Base-by-base conservation (phyloP, 2,113 vertebrate species). In the Myrmecobius fasciatus region DNA sequence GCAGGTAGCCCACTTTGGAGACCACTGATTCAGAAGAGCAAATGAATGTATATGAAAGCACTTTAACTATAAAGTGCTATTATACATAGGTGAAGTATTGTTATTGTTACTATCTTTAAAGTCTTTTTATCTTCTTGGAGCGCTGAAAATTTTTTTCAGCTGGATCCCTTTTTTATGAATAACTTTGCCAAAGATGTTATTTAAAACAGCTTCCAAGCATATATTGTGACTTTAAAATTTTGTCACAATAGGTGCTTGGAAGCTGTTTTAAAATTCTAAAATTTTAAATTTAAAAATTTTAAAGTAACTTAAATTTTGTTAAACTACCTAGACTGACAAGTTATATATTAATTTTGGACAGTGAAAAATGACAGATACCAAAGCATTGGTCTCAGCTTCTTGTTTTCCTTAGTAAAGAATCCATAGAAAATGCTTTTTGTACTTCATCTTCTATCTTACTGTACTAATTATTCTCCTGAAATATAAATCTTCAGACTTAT, bases 191-290 rank as follows among this genome's bases (percentile, higher is more conserved):
- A 92, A 93, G 96, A 2, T 83, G 92, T 67, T 91, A 89, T 94
- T 93, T n/a, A 89, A 95, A 95, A 10, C 25, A 94, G 60, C 10
- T 93, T 97, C 36, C 92, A 94, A 93, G n/a, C 95, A 14, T 31
- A 91, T 92, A 75, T 96, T 95, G 48, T 96, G 92, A 93, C 94
- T 92, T 11, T 36, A 95, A 93, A 90, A 60, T n/a, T n/a, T n/a
- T n/a, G n/a, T n/a, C n/a, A n/a, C n/a, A n/a, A n/a, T n/a, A n/a
- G n/a, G n/a, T n/a, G n/a, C n/a, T n/a, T n/a, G n/a, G n/a, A n/a
- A n/a, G n/a, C n/a, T n/a, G n/a, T n/a, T n/a, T n/a, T n/a, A n/a
- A n/a, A n/a, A n/a, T n/a, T n/a, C n/a, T n/a, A n/a, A n/a, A n/a
- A n/a, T n/a, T n/a, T n/a, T n/a, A n/a, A n/a, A n/a, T n/a, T n/a